Evolutionary conservation across 2,113 vertebrate genomes (phyloP).

Genomic region (Ellobius talpinus): DNA sequence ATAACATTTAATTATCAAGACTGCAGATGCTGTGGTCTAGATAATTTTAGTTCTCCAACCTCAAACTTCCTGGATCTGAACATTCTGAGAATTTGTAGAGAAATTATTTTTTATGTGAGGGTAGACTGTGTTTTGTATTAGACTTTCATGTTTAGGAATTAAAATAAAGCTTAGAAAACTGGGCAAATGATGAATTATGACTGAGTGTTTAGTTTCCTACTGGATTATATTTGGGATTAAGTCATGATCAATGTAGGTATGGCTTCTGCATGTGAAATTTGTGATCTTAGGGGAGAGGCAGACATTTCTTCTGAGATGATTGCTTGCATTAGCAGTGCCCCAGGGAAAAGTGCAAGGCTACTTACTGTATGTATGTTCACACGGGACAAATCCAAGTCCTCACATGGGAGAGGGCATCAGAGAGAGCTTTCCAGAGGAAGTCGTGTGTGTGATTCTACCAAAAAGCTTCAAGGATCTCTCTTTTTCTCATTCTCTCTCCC

Average conservation of each 20-base stretch:
- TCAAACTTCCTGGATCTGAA: slow-evolving; percentile 67
- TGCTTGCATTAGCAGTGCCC: neutral
- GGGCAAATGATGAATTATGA: neutral
- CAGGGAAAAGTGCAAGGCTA: neutral
- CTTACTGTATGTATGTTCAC: neutral
- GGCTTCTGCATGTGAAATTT: neutral
- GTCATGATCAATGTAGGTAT: neutral
- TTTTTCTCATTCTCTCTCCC: too few relatives aligned
- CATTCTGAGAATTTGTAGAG: slow-evolving; percentile 45
- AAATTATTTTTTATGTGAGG: neutral
- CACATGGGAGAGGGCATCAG: too few relatives aligned
- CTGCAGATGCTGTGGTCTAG: slow-evolving; percentile 57
- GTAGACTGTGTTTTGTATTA: neutral
- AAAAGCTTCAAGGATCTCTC: neutral
- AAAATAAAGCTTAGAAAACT: slow-evolving; percentile 38
- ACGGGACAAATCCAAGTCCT: neutral
- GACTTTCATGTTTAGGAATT: neutral
- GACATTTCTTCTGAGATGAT: neutral
- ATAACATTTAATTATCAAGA: slow-evolving; percentile 51
- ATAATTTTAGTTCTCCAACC: slow-evolving; percentile 76
- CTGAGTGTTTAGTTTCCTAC: neutral
- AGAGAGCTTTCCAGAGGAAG: neutral
- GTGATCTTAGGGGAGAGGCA: neutral
- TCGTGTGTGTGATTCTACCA: neutral
- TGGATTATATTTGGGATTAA: neutral